phyloP scores from a whole-genome alignment of 2,113 vertebrate genomes.

The Chamaetylas fuelleborni region DNA sequence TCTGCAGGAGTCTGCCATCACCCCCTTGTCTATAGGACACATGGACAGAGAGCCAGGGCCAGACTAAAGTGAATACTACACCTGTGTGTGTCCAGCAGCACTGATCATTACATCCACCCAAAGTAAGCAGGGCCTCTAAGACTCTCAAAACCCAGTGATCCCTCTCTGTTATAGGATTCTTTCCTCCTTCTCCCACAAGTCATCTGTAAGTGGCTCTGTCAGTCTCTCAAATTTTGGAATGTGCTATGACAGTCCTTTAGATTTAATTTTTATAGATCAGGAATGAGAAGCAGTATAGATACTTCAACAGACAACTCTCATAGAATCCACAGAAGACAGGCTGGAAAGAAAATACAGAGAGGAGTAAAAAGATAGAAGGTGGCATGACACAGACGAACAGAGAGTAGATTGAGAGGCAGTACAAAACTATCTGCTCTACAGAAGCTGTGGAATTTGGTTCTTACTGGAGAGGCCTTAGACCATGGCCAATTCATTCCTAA shows the following conservation, averaged over 20 bases:
- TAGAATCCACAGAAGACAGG: background rate
- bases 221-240: background rate
- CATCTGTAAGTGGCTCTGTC: background rate
- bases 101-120: background rate
- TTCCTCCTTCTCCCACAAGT: background rate
- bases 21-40: background rate
- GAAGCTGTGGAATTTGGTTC: background rate
- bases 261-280: background rate
- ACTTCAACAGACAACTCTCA: background rate
- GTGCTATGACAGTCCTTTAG: background rate
- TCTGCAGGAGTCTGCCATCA: background rate
- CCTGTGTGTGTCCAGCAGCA: background rate
- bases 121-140: background rate
- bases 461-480: background rate
- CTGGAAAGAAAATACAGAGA: background rate
- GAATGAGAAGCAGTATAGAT: background rate
- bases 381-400: background rate
- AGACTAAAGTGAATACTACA: background rate
- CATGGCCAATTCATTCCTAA: background rate
- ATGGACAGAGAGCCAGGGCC: background rate
- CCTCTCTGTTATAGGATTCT: background rate
- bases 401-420: background rate
- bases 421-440: background rate
- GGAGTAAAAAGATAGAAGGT: background rate
- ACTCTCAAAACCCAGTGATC: background rate